Evolutionary conservation across 2,113 vertebrate genomes (phyloP).

Genomic region (Sciurus niger): DNA sequence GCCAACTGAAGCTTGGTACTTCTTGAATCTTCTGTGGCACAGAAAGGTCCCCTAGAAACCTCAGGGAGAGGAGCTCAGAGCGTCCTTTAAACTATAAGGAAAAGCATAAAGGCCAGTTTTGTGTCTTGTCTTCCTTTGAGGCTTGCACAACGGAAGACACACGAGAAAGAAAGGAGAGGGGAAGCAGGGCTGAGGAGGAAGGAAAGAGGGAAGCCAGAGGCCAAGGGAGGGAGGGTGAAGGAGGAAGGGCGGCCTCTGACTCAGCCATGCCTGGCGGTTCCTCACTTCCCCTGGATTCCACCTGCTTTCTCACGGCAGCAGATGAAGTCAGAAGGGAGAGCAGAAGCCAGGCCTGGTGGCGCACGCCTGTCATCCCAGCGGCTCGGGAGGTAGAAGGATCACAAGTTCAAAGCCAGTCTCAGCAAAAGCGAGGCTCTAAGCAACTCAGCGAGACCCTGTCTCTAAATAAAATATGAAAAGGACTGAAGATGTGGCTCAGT

Average conservation of each 20-base stretch:
- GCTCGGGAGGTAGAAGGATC: too few relatives aligned
- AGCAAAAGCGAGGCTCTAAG: too few relatives aligned
- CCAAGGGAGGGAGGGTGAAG: background rate
- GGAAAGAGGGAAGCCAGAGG: background rate
- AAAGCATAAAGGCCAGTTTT: background rate
- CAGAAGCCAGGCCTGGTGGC: too few relatives aligned
- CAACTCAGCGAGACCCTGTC: too few relatives aligned
- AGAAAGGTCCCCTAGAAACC: background rate
- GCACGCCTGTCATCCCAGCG: too few relatives aligned
- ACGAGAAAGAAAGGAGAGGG: background rate
- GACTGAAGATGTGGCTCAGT: too few relatives aligned
- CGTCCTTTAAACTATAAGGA: too few relatives aligned
- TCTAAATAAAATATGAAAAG: too few relatives aligned
- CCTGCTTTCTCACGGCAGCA: background rate
- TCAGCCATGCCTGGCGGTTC: background rate
- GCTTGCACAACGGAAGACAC: background rate
- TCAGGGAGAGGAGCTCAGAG: background rate
- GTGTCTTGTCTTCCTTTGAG: background rate
- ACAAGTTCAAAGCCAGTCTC: too few relatives aligned
- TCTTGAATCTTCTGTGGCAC: too few relatives aligned
- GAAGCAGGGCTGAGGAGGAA: background rate
- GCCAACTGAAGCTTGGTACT: background rate
- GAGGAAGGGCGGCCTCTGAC: rapidly evolving
- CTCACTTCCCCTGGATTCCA: background rate
- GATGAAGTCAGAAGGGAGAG: background rate